These are phyloP conservation scores for Phalloptychus januarius DNA, from an alignment of 2,797 vertebrate species.

Conservation along the genomic window DNA sequence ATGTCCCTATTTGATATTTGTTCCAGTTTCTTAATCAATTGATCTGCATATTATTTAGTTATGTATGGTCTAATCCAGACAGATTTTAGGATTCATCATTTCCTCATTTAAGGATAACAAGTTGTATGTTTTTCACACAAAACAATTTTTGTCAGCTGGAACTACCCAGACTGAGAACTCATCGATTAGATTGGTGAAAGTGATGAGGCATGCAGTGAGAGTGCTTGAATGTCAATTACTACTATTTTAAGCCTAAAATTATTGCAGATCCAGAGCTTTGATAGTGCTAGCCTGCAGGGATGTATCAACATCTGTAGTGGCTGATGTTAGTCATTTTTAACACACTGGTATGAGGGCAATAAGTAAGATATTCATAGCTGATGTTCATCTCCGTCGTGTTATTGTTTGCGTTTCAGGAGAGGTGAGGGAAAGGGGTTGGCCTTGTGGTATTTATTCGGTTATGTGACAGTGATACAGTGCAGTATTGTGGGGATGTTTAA, in stretches of 20 bases:
- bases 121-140: not conserved
- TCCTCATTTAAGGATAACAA: not conserved
- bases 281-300: not conserved
- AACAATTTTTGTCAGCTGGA: not conserved
- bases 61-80: not conserved
- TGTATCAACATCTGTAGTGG: not conserved
- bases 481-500: not conserved
- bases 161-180: not conserved
- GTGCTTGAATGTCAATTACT: conserved; percentile 19
- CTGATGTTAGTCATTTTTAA: not conserved
- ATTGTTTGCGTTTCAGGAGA: not conserved
- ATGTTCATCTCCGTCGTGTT: not conserved
- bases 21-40: not conserved
- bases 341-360: not conserved
- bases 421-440: not conserved
- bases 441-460: not conserved
- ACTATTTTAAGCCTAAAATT: conserved; percentile 32
- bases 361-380: not conserved
- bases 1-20: not conserved
- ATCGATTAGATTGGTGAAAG: not conserved
- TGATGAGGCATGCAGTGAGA: conserved; percentile 1
- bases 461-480: not conserved
- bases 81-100: not conserved
- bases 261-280: conserved; percentile 17
- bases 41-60: not conserved